Percentiles rank a stretch among this genome's conserved stretches.
phyloP scores from a whole-genome alignment of 2,888 invertebrate species.

The Drepana falcataria region DNA sequence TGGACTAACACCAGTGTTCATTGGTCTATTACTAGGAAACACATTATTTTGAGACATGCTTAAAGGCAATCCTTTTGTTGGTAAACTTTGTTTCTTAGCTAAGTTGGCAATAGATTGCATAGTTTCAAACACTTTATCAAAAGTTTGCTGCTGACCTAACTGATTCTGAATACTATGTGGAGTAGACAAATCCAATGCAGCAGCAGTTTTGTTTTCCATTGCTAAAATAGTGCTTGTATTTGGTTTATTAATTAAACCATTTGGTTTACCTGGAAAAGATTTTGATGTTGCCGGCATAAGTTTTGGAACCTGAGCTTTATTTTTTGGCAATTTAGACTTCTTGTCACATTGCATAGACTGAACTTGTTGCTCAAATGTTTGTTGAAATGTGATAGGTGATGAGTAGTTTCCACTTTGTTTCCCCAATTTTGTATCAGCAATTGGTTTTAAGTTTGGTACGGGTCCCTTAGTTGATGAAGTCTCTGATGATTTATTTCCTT shows the following conservation, averaged over 20 bases:
- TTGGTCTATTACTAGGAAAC: conserved; percentile 50
- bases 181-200: conserved; percentile 71
- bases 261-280: conserved; percentile 55
- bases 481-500: conserved; percentile 49
- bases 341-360: conserved; percentile 64
- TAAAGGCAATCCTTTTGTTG: conserved; percentile 47
- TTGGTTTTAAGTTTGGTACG: conserved; percentile 71
- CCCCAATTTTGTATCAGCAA: conserved; percentile 65
- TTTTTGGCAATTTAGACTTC: conserved; percentile 64
- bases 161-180: conserved; percentile 65
- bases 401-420: conserved; percentile 59
- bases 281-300: conserved; percentile 65
- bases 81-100: conserved; percentile 68
- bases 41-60: conserved; percentile 47
- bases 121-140: conserved; percentile 66
- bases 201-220: conserved; percentile 51
- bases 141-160: conserved; percentile 59
- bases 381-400: conserved; percentile 71
- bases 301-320: conserved; percentile 69
- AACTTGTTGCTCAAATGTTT: conserved; percentile 73
- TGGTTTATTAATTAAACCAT: conserved; percentile 39
- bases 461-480: conserved; percentile 64
- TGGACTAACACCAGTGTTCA: conserved; percentile 38
- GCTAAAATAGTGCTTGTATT: conserved; percentile 25
- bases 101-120: conserved; percentile 76